A percentile compares a stretch with the other conserved stretches of the same genome.
Evolutionary conservation across 1,140 invertebrate species (phyloP).

Genomic region (Eriocheir sinensis): DNA sequence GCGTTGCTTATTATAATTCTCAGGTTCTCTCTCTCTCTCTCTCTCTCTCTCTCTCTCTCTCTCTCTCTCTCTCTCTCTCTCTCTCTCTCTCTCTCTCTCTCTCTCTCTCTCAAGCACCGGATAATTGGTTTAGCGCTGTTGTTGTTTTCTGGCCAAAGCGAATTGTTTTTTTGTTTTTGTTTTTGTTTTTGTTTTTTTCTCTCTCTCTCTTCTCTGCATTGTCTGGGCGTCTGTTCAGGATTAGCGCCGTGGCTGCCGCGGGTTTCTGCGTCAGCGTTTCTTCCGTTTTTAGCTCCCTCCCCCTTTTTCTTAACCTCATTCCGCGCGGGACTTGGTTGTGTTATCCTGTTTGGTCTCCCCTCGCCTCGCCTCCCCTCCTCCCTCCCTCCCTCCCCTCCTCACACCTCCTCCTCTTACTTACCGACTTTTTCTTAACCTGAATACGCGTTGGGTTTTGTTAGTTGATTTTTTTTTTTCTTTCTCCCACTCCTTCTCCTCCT

Average conservation of each 20-base stretch:
- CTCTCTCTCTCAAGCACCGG: conserved; percentile 8
- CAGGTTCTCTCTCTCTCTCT: conserved; percentile 54
- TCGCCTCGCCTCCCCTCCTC: background rate
- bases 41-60: conserved; percentile 64
- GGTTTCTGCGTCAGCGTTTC: too few relatives aligned
- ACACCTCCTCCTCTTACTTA: background rate
- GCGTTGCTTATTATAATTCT: background rate
- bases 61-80: conserved; percentile 61
- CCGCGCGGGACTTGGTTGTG: too few relatives aligned
- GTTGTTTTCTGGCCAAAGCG: conserved; percentile 2
- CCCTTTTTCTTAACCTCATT: background rate
- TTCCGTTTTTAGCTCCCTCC: too few relatives aligned
- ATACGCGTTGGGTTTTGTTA: too few relatives aligned
- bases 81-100: conserved; percentile 52
- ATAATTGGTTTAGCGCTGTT: background rate
- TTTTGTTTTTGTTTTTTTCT: background rate
- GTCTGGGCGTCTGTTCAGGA: too few relatives aligned
- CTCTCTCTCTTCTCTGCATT: background rate
- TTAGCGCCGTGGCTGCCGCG: too few relatives aligned
- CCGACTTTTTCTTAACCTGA: too few relatives aligned
- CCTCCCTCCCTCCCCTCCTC: background rate
- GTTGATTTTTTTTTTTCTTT: too few relatives aligned
- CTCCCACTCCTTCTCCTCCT: too few relatives aligned
- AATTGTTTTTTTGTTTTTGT: background rate
- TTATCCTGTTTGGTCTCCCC: background rate